phyloP scores from a whole-genome alignment of 1,140 invertebrate genomes.

The Neoseiulus cucumeris region DNA sequence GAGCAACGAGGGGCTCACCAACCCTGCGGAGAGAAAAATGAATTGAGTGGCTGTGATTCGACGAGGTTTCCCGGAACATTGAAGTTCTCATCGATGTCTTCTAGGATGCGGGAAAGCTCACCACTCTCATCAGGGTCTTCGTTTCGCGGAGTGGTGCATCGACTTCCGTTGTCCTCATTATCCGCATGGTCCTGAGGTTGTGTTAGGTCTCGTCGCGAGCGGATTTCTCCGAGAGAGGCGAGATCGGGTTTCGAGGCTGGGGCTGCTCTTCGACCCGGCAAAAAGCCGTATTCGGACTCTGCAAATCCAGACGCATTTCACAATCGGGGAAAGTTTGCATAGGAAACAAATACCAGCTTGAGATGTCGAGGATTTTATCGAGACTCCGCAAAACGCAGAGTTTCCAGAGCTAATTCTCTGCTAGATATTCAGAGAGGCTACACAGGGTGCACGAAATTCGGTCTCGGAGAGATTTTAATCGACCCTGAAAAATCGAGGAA shows the following conservation, averaged over 20 bases:
- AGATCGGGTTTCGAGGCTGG: not conserved
- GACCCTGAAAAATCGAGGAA: too few species aligned
- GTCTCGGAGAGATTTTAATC: too few species aligned
- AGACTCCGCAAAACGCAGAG: too few species aligned
- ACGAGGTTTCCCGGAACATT: too few species aligned
- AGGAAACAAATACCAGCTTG: too few species aligned
- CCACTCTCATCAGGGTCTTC: not conserved
- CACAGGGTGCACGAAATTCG: too few species aligned
- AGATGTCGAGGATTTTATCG: too few species aligned
- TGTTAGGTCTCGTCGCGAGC: not conserved
- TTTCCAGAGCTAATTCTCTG: too few species aligned
- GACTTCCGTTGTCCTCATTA: not conserved
- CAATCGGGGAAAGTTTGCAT: too few species aligned
- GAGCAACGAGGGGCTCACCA: not conserved
- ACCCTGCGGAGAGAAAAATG: not conserved
- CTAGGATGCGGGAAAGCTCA: not conserved
- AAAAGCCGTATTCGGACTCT: slow-evolving; percentile 1
- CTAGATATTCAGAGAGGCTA: too few species aligned
- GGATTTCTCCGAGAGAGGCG: not conserved
- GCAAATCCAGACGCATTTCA: not conserved
- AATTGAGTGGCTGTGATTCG: too few species aligned
- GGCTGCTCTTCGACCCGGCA: not conserved
- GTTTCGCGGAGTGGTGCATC: not conserved
- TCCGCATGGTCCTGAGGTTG: not conserved
- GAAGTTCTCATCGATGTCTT: too few species aligned